Percentiles rank a stretch among this genome's conserved stretches.
Conservation (phyloP, 2,113 vertebrate genomes). For the Vicugna pacos region DNA sequence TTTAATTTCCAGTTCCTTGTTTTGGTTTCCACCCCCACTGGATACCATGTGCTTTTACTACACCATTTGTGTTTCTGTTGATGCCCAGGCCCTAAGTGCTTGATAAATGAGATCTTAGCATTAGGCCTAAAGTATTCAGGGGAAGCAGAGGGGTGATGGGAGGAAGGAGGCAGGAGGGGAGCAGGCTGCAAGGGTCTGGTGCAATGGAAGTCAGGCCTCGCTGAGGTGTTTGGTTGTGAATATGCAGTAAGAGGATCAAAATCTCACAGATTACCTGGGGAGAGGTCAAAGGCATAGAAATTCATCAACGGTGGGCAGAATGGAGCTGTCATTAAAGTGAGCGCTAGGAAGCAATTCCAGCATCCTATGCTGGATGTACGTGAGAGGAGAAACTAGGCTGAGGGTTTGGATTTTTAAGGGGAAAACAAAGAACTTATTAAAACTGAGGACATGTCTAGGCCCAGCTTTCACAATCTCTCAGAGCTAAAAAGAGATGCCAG, state of each 20-base stretch:
- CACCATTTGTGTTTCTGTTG: not conserved
- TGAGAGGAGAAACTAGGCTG: not conserved
- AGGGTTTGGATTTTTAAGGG: not conserved
- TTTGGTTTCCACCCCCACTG: not conserved
- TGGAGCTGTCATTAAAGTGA: not conserved
- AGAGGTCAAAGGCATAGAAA: not conserved
- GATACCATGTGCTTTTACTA: not conserved
- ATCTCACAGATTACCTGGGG: not conserved
- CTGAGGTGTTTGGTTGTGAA: not conserved
- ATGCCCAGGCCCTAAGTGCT: not conserved
- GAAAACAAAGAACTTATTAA: conserved; percentile 10
- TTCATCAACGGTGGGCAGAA: not conserved
- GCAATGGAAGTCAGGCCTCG: not conserved
- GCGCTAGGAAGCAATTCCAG: not conserved
- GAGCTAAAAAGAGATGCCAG: not conserved
- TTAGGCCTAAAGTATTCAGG: not conserved
- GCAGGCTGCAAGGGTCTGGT: not conserved
- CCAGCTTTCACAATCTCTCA: not conserved
- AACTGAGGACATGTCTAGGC: not conserved
- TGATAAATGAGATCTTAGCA: conserved; percentile 14
- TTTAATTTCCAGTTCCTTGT: conserved; percentile 55
- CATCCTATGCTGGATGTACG: not conserved
- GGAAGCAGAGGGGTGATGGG: not conserved
- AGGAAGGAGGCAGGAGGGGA: not conserved
- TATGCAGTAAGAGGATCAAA: not conserved